Evolutionary conservation across 2,113 vertebrate species (phyloP).

Genomic region (Galbula dea): DNA sequence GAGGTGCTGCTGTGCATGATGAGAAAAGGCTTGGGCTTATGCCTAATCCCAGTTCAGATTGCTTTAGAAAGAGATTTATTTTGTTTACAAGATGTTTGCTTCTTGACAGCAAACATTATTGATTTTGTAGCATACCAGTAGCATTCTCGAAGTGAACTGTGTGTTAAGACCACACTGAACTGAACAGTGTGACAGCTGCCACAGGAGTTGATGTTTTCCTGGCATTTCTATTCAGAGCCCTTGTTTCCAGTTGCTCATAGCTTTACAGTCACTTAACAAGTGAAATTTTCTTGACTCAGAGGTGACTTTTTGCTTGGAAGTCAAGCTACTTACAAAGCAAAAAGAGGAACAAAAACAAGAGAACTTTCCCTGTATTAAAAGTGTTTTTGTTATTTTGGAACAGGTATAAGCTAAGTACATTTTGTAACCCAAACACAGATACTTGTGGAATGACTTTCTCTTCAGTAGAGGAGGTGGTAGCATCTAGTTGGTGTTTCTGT

Average conservation of each 20-base stretch:
- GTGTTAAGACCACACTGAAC: not conserved
- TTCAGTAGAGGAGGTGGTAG: not conserved
- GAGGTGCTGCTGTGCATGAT: not conserved
- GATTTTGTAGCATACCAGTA: not conserved
- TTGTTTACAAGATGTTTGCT: not conserved
- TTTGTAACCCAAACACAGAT: not conserved
- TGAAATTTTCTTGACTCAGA: not conserved
- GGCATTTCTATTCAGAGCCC: not conserved
- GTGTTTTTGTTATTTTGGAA: not conserved
- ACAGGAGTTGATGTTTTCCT: not conserved
- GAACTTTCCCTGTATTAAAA: not conserved
- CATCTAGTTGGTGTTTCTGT: not conserved
- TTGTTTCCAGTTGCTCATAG: not conserved
- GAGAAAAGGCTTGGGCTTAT: not conserved
- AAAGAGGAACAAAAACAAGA: not conserved
- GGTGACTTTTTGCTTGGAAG: not conserved
- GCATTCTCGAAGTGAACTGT: not conserved
- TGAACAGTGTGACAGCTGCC: not conserved
- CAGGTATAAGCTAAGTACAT: not conserved
- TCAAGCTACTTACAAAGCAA: not conserved
- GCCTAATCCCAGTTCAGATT: not conserved
- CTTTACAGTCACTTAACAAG: not conserved
- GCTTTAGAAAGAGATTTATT: not conserved
- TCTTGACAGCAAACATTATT: not conserved
- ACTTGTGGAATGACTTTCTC: not conserved